Percentiles rank a stretch among this genome's conserved stretches.
Evolutionary conservation across 1,140 invertebrate genomes (phyloP).

Genomic region (Episyrphus balteatus): DNA sequence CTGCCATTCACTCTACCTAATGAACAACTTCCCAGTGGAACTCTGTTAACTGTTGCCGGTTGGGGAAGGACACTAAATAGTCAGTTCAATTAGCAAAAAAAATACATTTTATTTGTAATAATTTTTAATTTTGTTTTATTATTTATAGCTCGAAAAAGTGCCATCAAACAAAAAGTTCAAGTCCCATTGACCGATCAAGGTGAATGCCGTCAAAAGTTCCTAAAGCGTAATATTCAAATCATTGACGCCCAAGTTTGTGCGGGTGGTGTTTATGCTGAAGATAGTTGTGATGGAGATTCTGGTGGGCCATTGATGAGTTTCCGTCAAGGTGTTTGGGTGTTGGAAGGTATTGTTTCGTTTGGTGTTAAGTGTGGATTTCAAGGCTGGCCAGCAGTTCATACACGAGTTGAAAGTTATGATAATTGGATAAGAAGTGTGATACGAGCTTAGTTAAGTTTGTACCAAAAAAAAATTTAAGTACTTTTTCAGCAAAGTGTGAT

Average conservation of each 20-base stretch:
- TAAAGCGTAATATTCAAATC: slow-evolving; percentile 5
- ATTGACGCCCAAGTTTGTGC: slow-evolving; percentile 43
- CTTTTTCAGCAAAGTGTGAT: too few species aligned
- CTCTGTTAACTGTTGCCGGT: slow-evolving; percentile 48
- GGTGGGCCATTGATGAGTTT: slow-evolving; percentile 53
- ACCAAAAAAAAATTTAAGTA: too few species aligned
- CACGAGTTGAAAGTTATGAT: slow-evolving; percentile 36
- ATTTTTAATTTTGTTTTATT: not conserved
- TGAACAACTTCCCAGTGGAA: slow-evolving; percentile 11
- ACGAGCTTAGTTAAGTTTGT: slow-evolving; percentile 16
- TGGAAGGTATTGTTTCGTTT: slow-evolving; percentile 45
- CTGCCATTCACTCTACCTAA: slow-evolving; percentile 30
- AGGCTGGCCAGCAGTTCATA: slow-evolving; percentile 42
- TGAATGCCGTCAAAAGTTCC: slow-evolving; percentile 39
- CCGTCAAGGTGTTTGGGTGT: slow-evolving; percentile 37
- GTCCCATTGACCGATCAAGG: slow-evolving; percentile 38
- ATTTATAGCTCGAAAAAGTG: not conserved
- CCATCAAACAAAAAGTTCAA: slow-evolving; percentile 43
- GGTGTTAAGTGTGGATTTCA: slow-evolving; percentile 38
- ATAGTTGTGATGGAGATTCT: slow-evolving; percentile 56
- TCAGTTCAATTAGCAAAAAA: not conserved
- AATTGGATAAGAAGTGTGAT: slow-evolving; percentile 38
- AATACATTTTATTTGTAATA: not conserved
- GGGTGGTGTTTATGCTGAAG: slow-evolving; percentile 43
- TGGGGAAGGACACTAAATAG: slow-evolving; percentile 48